Percentiles rank a stretch among this genome's conserved stretches.
Evolutionary conservation across 2,797 vertebrate species (phyloP).

Genomic region (Acrossocheilus fasciatus): DNA sequence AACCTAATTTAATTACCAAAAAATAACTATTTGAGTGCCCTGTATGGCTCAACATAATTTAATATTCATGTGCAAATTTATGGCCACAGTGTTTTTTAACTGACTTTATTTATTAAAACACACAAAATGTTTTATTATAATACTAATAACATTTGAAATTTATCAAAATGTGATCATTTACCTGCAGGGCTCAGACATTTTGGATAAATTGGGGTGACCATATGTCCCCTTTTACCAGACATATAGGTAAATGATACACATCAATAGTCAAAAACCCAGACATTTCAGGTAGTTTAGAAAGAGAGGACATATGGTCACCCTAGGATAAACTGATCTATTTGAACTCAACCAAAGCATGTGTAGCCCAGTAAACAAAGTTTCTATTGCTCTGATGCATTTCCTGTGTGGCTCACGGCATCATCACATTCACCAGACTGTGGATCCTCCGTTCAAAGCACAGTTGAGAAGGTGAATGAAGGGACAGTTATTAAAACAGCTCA

Average conservation of each 20-base stretch:
- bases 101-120: background rate
- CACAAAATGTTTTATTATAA: background rate
- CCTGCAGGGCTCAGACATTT: background rate
- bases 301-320: background rate
- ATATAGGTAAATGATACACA: background rate
- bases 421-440: conserved; percentile 29
- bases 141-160: background rate
- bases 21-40: background rate
- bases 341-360: conserved; percentile 1
- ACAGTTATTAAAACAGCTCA: conserved; percentile 61
- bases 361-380: conserved; percentile 16
- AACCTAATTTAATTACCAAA: background rate
- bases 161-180: background rate
- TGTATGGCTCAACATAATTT: background rate
- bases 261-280: background rate
- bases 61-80: background rate
- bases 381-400: conserved; percentile 9
- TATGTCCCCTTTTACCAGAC: no score
- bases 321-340: conserved; percentile 3
- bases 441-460: conserved; percentile 7
- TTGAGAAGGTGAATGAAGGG: conserved; percentile 38
- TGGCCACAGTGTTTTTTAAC: background rate
- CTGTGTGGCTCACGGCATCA: background rate
- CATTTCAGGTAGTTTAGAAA: background rate
- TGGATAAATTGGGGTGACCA: background rate